Conservation (phyloP, 2,113 vertebrate species). For the Ariopsis seemanni region DNA sequence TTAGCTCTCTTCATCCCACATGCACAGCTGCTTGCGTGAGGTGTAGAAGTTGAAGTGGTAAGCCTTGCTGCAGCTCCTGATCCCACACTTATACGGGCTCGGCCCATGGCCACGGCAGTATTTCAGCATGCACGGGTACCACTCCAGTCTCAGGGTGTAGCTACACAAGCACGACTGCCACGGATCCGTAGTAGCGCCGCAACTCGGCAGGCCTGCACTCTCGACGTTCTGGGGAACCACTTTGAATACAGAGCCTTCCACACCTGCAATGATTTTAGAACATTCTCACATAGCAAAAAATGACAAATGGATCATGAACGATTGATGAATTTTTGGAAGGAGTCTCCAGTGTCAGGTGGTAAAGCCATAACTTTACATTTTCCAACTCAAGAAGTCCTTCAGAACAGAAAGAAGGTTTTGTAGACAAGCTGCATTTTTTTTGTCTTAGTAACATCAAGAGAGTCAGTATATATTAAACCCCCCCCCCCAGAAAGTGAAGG, state of each 20-base stretch:
- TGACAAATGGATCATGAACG: neutral
- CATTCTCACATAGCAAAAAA: neutral
- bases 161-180: slow-evolving; percentile 86
- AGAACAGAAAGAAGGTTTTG: neutral
- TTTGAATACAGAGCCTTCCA: slow-evolving; percentile 88
- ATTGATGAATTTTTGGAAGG: neutral
- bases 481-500: neutral
- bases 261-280: slow-evolving; percentile 66
- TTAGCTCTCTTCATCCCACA: slow-evolving; percentile 91
- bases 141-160: slow-evolving; percentile 86
- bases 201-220: slow-evolving; percentile 72
- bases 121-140: slow-evolving; percentile 95
- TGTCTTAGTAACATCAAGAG: neutral
- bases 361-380: neutral
- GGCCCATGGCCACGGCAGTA: slow-evolving; percentile 84
- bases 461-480: too few relatives aligned
- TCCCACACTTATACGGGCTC: slow-evolving; percentile 92
- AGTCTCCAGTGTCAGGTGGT: neutral
- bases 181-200: slow-evolving; percentile 73
- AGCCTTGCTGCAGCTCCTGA: slow-evolving; percentile 94
- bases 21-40: slow-evolving; percentile 87
- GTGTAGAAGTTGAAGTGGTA: slow-evolving; percentile 88
- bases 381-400: neutral
- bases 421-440: neutral
- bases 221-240: slow-evolving; percentile 73